Evolutionary conservation across 2,888 invertebrate genomes (phyloP), one percentile per base, ranked within the genome.

Genomic region (Diarsia mendica): DNA sequence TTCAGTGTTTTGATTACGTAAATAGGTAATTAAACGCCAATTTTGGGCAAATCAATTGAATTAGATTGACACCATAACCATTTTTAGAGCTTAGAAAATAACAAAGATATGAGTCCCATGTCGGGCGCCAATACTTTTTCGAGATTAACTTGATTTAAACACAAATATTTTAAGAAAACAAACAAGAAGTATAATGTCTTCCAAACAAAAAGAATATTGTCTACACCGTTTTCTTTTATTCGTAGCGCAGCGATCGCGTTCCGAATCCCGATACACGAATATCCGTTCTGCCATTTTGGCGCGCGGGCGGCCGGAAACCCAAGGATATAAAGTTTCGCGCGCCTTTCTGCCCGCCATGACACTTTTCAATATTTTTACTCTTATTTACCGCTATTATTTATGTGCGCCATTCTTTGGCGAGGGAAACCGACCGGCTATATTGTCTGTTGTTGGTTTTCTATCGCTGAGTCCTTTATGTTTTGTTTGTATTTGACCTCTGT

Each of bases 361-460:
- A 95, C 90, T 96, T 96, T 95, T 93, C 96, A 94, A 96, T 96
- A 96, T 96, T 96, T 89, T 96, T 95, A 95, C 94, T 94, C 94
- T 96, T 96, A 96, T 96, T 96, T 96, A 96, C 94, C 92, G 95
- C 93, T 89, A 94, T 96, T 96, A 96, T 96, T 96, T 96, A 95
- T 96, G 95, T 93, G 90, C 86, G 86, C 91, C 90, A 94, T 96
- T 95, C 95, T 95, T 95, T 86, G 91, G 84, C 79, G 85, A 87
- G 91, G 92, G 91, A 93, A 93, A 91, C 92, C 88, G 87, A 89
- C 89, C 90, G 91, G 90, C 91, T 92, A 91, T 93, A 91, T 92
- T 92, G 90, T 90, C 87, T 88, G 85, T 83, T 89, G 87, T 92
- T 89, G 90, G 84, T 89, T 90, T 88, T 86, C 85, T 85, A 87